Conservation (phyloP, 1,140 invertebrate species). For the Drusus annulatus region DNA sequence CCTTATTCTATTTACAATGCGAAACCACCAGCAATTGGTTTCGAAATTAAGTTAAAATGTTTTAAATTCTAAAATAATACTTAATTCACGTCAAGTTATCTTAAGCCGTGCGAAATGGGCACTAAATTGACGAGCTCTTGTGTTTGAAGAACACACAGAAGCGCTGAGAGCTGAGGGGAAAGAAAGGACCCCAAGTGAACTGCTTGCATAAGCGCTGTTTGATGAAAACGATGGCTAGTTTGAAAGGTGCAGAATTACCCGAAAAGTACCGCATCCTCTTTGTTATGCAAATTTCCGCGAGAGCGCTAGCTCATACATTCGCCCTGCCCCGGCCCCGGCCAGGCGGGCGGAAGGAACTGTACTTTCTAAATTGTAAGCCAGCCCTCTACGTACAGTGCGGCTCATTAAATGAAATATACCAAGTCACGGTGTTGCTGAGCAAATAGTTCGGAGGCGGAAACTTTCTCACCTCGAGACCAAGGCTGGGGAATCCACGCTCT, state of each 20-base stretch:
- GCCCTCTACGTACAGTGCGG: slow-evolving; percentile 38
- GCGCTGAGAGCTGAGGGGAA: too few species aligned
- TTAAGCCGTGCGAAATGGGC: too few species aligned
- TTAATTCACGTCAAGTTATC: too few species aligned
- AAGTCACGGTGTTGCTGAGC: slow-evolving; percentile 53
- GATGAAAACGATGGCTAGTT: slow-evolving; percentile 45
- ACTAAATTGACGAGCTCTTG: too few species aligned
- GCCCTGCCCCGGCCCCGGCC: neutral
- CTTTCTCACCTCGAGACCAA: slow-evolving; percentile 36
- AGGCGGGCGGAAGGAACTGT: slow-evolving; percentile 24
- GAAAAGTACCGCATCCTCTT: slow-evolving; percentile 48
- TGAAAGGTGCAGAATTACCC: slow-evolving; percentile 39
- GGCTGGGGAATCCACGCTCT: neutral
- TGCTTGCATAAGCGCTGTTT: slow-evolving; percentile 30
- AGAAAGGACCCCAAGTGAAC: neutral
- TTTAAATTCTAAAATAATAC: too few species aligned
- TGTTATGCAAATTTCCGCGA: slow-evolving; percentile 53
- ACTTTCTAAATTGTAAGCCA: slow-evolving; percentile 52
- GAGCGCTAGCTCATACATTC: neutral
- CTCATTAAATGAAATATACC: slow-evolving; percentile 58
- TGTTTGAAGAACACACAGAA: too few species aligned
- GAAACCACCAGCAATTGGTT: too few species aligned
- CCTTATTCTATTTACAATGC: too few species aligned
- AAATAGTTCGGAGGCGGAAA: slow-evolving; percentile 51
- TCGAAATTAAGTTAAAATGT: too few species aligned